Evolutionary conservation across 2,797 vertebrate species (phyloP), one percentile per base, ranked within the genome.

Genomic region (Falco columbarius): DNA sequence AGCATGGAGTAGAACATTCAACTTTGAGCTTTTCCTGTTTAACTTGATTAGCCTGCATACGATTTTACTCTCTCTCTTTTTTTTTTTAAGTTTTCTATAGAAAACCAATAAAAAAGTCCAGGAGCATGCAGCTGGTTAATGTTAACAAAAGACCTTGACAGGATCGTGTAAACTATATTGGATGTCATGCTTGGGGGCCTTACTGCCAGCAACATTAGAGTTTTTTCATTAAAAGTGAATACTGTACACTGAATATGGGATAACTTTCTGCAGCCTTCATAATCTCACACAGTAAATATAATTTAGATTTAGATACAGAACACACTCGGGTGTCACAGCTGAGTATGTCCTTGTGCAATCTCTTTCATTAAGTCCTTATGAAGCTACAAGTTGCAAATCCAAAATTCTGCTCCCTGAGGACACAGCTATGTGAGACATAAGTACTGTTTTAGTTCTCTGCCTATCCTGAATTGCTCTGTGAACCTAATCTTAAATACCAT

Each of bases 391-490:
- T 98, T 97, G 97, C 98, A 98, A 98, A 98, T 97, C 97, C 97
- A 98, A 97, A 98, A 97, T 97, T 98, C 98, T 98, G 98, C 98
- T 98, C 98, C 98, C 98, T 98, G 98, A 98, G 98, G 98, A 98
- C 98, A 98, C 97, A 96, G 92, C 97, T 97, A 96, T 97, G 96
- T 98, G 98, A 98, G 98, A 98, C 94, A 73, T 92, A 97, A 96
- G 98, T 97, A 98, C 98, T 98, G 97, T 90, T 97, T 94, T 97
- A 81, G 49, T 96, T 97, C 96, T 98, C 97, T 98, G 97, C 98
- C 98, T 98, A 97, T 98, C 97, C 96, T 98, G 98, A 98, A 98
- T 90, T 97, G 98, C 96, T 98, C 98, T 98, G 98, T 96, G 97
- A 98, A 98, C 98, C 97, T 98, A 97, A 97, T 98, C 97, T 98